Evolutionary conservation across 2,797 vertebrate species (phyloP).

Genomic region (Chanos chanos): DNA sequence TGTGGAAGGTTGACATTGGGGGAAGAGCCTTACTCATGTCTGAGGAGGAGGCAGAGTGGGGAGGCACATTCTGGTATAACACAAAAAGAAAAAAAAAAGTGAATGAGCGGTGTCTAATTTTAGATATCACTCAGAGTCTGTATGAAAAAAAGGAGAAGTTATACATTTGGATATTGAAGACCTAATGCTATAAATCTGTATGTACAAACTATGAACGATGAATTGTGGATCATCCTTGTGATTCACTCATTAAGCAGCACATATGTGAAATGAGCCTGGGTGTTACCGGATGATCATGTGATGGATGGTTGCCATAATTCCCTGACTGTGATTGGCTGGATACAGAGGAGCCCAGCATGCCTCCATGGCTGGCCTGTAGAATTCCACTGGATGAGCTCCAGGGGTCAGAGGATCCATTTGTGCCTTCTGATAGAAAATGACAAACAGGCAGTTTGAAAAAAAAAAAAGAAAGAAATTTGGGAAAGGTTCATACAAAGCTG

Average conservation of each 20-base stretch:
- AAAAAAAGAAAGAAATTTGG: slow-evolving; percentile 40
- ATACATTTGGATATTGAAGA: too few species aligned
- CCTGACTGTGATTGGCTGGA: slow-evolving; percentile 83
- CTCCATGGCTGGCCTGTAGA: slow-evolving; percentile 90
- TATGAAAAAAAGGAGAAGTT: too few species aligned
- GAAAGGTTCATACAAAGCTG: background rate
- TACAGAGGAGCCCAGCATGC: slow-evolving; percentile 82
- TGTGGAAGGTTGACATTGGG: slow-evolving; percentile 96
- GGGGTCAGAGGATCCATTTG: slow-evolving; percentile 88
- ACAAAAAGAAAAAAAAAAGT: too few species aligned
- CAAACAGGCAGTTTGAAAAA: slow-evolving; percentile 27
- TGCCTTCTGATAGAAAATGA: slow-evolving; percentile 79
- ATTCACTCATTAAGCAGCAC: too few species aligned
- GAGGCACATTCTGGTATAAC: slow-evolving; percentile 89
- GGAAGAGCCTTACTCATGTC: slow-evolving; percentile 90
- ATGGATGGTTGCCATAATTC: slow-evolving; percentile 83
- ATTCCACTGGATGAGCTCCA: slow-evolving; percentile 94
- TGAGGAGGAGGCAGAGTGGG: slow-evolving; percentile 81
- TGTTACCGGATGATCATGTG: slow-evolving; percentile 90
- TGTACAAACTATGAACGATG: background rate
- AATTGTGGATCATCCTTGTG: too few species aligned
- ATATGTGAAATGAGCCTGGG: background rate
- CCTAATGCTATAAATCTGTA: background rate
- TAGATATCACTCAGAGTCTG: background rate
- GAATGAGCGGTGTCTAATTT: background rate